phyloP scores from a whole-genome alignment of 2,888 invertebrate genomes.

The Pterobdella sp. region DNA sequence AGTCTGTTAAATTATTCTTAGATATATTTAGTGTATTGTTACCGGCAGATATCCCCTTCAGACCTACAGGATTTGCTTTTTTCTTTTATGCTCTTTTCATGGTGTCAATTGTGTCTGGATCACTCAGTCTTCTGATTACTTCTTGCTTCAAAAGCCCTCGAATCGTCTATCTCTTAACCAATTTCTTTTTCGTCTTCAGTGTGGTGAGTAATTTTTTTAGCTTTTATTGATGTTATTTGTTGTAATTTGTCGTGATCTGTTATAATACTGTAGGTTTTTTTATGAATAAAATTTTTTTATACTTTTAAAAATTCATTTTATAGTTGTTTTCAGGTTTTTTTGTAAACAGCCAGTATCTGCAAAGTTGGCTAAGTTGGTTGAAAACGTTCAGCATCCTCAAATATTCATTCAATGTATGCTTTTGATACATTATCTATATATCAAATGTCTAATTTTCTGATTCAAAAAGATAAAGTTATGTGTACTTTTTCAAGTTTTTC shows the following conservation, averaged over 20 bases:
- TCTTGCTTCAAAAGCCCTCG: conserved; percentile 33
- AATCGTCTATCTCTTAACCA: conserved; percentile 39
- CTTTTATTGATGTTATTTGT: neutral
- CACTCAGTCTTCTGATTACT: conserved; percentile 45
- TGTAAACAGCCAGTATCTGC: conserved; percentile 46
- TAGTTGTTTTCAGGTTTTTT: conserved; percentile 47
- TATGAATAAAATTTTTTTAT: neutral
- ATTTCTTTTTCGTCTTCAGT: conserved; percentile 41
- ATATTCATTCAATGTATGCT: conserved; percentile 41
- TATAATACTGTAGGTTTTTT: too few species aligned
- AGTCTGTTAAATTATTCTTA: too few species aligned
- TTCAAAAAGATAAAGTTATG: neutral
- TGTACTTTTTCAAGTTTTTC: too few species aligned
- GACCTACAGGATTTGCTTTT: conserved; percentile 44
- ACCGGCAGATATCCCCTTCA: conserved; percentile 33
- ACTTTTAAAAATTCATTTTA: neutral
- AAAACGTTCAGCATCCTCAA: conserved; percentile 47
- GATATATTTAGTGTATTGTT: neutral
- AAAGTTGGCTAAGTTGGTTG: conserved; percentile 47
- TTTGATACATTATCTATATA: too few species aligned
- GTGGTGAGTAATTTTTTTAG: conserved; percentile 41
- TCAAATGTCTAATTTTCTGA: neutral
- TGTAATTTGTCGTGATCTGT: neutral
- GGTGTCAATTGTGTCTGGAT: conserved; percentile 45
- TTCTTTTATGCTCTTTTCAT: conserved; percentile 44